Conservation (phyloP, 2,888 invertebrate genomes). For the Eretmocerus hayati region DNA sequence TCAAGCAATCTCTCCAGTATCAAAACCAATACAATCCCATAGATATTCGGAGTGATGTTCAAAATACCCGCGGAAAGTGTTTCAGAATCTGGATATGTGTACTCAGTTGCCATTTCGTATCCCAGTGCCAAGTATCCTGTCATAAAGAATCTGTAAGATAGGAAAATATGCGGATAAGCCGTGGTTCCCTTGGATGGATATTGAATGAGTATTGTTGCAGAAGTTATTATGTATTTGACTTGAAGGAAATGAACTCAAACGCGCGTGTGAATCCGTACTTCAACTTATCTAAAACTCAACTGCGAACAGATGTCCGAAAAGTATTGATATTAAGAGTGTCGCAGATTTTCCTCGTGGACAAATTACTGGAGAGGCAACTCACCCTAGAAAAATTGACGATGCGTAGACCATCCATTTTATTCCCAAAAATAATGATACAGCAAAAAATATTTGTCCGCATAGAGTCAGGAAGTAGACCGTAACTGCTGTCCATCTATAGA, state of each 20-base stretch:
- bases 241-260: no score
- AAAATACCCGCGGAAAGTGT: constrained; percentile 63
- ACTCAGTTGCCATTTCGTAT: constrained; percentile 67
- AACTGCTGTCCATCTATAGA: constrained; percentile 53
- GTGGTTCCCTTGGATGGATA: no score
- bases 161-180: no score
- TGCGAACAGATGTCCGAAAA: no score
- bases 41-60: constrained; percentile 50
- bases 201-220: no score
- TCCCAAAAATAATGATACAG: constrained; percentile 29
- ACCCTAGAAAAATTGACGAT: constrained; percentile 35
- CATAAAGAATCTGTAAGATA: constrained; percentile 67
- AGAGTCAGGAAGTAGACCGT: constrained; percentile 34
- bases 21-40: constrained; percentile 37
- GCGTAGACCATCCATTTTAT: constrained; percentile 36
- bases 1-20: constrained; percentile 37
- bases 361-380: no score
- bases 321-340: no score
- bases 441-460: constrained; percentile 36
- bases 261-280: no score
- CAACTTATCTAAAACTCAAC: no score
- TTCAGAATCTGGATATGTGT: constrained; percentile 67
- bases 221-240: no score
- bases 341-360: no score
- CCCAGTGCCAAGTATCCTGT: constrained; percentile 67